Percentiles rank a stretch among this genome's conserved stretches.
Evolutionary conservation across 2,113 vertebrate genomes (phyloP).

Genomic region (Hylia prasina): DNA sequence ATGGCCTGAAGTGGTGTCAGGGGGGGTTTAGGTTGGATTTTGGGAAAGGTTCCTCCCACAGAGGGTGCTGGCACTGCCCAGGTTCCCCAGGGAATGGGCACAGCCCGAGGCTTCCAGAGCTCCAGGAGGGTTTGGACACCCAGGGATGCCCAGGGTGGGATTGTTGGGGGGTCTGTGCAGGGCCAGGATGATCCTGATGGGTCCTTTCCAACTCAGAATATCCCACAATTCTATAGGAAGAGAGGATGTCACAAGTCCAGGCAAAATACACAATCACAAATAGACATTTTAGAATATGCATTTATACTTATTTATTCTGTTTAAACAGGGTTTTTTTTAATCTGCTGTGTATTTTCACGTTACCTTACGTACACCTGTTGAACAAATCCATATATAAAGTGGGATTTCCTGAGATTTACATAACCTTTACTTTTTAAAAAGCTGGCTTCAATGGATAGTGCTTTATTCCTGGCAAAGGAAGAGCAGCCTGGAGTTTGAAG

Average conservation of each 20-base stretch:
- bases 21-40: fast-evolving
- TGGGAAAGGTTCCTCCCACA: neutral
- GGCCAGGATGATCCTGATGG: fast-evolving
- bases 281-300: neutral
- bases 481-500: neutral
- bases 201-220: neutral
- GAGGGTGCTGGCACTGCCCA: neutral
- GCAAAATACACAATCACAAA: neutral
- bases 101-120: neutral
- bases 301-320: neutral
- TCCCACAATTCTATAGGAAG: neutral
- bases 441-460: neutral
- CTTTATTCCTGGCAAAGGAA: neutral
- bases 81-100: neutral
- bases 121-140: neutral
- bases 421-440: neutral
- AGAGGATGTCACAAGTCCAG: neutral
- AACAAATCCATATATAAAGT: conserved; percentile 21
- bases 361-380: neutral
- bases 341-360: neutral
- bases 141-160: neutral
- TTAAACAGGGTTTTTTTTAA: neutral
- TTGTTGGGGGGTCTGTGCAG: neutral
- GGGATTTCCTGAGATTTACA: conserved; percentile 34
- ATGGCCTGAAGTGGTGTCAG: neutral